Evolutionary conservation across 2,113 vertebrate species (phyloP).

Genomic region (Hucho hucho): DNA sequence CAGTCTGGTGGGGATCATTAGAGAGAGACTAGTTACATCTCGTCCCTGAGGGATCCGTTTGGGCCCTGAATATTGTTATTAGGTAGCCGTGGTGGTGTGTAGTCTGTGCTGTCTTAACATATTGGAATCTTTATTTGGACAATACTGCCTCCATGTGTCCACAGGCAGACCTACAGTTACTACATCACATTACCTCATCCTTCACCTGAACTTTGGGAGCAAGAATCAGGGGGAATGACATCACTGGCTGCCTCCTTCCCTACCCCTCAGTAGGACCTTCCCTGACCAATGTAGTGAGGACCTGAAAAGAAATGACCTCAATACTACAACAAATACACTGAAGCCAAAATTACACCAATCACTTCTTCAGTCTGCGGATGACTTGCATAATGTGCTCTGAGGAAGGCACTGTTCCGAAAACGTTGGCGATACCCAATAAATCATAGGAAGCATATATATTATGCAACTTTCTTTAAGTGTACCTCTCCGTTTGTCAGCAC

Average conservation of each 20-base stretch:
- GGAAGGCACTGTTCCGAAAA: too few relatives aligned
- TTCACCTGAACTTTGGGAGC: too few relatives aligned
- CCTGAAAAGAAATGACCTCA: not conserved
- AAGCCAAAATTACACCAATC: not conserved
- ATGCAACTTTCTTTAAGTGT: too few relatives aligned
- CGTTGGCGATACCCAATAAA: too few relatives aligned
- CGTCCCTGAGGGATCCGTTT: too few relatives aligned
- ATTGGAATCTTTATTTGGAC: not conserved
- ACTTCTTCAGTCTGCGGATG: not conserved
- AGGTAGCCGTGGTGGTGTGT: too few relatives aligned
- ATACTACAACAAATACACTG: not conserved
- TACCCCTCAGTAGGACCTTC: not conserved
- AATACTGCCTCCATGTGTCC: conserved; percentile 56
- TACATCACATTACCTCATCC: not conserved
- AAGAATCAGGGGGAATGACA: not conserved
- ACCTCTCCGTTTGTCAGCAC: not conserved
- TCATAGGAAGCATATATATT: too few relatives aligned
- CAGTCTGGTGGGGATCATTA: conserved; percentile 1
- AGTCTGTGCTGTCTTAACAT: not conserved
- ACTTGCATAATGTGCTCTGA: not conserved
- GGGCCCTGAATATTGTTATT: too few relatives aligned
- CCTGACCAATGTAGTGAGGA: not conserved
- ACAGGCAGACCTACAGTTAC: not conserved
- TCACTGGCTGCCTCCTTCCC: not conserved
- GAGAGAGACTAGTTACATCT: not conserved